Evolutionary conservation across 2,113 vertebrate genomes (phyloP), one percentile per base, ranked within the genome.

Genomic region (Oncorhynchus nerka): DNA sequence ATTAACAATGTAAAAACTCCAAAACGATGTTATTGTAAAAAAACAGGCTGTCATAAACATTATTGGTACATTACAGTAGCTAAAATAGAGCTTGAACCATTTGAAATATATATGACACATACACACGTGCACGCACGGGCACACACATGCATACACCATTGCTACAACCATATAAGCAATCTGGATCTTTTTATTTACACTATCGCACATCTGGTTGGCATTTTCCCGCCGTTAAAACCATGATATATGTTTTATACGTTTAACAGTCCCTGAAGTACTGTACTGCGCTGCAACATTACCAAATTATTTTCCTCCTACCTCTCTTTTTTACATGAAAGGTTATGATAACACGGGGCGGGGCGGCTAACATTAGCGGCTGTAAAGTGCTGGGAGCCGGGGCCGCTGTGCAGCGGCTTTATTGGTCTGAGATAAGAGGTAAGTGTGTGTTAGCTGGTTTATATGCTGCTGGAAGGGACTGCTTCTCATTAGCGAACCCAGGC

Each of bases 371-470:
- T 84, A 55, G 70, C 74, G 83, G 78, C 79, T 85, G 84, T 91
- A 86, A 90, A 88, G 85, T 75, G 82, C 74, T 78, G 71, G 76
- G 82, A 83, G 9, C 9, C 79, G 48, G 59, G 68, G 81, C 86
- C 84, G 70, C 87, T 88, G 87, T 83, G 74, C 83, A 82, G 70
- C 87, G 88, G 87, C 78, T 92, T 93, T 91, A 92, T 89, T 89
- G 87, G 88, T 87, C 82, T 88, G 81, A 89, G 86, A 90, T 93
- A 86, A 90, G 84, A 91, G 80, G 81, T 72, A 84, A 76, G 76
- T 80, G 83, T 87, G 85, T 91, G 39, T 45, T 85, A 71, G 86
- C 76, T 83, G 79, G 85, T 92, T 93, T 91, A 90, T 91, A 80
- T 87, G 88, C 81, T 78, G 84, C 78, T 74, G 76, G 67, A 86